phyloP scores from a whole-genome alignment of 2,113 vertebrate genomes.

The Burhinus bistriatus region DNA sequence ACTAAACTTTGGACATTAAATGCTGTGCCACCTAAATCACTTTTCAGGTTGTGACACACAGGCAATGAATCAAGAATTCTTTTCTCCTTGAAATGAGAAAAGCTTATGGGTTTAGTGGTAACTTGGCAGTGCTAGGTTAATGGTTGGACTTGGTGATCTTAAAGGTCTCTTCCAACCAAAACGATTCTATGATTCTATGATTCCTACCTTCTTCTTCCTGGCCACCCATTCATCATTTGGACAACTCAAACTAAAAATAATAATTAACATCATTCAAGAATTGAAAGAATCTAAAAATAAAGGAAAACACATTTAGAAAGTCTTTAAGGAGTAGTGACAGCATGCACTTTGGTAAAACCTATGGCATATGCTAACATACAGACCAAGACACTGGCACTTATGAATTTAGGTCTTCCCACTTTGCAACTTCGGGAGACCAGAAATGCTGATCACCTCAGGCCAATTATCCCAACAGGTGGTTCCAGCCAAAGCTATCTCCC shows the following conservation, averaged over 20 bases:
- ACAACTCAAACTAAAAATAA: not conserved
- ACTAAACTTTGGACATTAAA: not conserved
- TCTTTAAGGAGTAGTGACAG: not conserved
- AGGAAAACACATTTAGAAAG: not conserved
- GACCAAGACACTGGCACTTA: not conserved
- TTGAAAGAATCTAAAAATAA: not conserved
- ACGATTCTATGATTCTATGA: not conserved
- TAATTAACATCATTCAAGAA: not conserved
- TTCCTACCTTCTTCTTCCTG: not conserved
- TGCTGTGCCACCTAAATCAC: not conserved
- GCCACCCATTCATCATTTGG: not conserved
- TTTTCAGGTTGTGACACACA: not conserved
- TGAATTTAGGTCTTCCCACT: not conserved
- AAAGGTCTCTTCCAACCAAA: too few relatives aligned
- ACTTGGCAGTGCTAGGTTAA: too few relatives aligned
- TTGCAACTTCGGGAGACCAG: accelerated
- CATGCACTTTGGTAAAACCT: not conserved
- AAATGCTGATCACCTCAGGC: not conserved
- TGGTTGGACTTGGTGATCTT: too few relatives aligned
- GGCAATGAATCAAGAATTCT: not conserved
- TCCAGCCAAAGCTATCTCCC: not conserved
- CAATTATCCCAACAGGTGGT: not conserved
- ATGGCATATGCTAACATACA: not conserved
- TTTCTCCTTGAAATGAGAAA: not conserved
- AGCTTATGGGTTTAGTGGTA: not conserved